Conservation (phyloP, 2,797 vertebrate species). For the Tinamus major region DNA sequence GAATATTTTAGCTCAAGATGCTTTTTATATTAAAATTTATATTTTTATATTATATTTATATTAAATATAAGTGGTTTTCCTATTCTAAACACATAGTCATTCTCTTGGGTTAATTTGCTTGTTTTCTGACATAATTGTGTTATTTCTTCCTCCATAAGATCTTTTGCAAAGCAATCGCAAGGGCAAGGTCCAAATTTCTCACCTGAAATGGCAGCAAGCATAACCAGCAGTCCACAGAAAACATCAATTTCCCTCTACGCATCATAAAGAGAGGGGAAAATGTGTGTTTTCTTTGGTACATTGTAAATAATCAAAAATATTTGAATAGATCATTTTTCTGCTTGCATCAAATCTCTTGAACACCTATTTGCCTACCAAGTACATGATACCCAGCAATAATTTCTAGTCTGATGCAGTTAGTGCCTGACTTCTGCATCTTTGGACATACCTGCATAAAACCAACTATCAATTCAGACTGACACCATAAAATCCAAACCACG, state of each 20-base stretch:
- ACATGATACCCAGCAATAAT: neutral
- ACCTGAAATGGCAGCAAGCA: neutral
- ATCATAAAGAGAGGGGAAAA: neutral
- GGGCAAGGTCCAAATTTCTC: neutral
- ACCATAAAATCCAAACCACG: neutral
- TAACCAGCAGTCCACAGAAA: neutral
- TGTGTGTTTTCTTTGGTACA: neutral
- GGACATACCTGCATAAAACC: neutral
- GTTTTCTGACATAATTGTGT: neutral
- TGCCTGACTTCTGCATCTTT: neutral
- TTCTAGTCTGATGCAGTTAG: neutral
- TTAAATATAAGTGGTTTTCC: neutral
- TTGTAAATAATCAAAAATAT: neutral
- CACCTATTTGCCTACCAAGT: neutral
- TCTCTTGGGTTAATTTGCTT: neutral
- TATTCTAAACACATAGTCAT: neutral
- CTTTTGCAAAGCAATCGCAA: neutral
- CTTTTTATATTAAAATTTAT: neutral
- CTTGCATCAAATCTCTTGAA: neutral
- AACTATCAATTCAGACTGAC: neutral
- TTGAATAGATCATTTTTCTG: neutral
- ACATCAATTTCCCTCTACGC: neutral
- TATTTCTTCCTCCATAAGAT: neutral
- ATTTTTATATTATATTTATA: too few relatives aligned
- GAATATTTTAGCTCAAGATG: neutral